Conservation (phyloP, 2,888 invertebrate genomes). For the Schrankia costaestrigalis region DNA sequence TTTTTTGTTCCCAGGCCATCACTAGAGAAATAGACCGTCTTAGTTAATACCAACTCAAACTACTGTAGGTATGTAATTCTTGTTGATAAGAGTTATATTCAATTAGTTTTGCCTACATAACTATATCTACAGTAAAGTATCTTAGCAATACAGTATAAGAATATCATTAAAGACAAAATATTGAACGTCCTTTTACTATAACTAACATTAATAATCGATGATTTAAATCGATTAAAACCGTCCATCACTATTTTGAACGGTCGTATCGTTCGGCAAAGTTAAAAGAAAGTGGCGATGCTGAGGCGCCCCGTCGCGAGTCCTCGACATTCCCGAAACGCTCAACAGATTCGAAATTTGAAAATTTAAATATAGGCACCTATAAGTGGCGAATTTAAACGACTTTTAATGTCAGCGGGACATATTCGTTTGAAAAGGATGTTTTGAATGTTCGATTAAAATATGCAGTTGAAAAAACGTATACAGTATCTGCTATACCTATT, state of each 20-base stretch:
- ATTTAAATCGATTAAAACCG: constrained; percentile 37
- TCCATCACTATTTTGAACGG: constrained; percentile 38
- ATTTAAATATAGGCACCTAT: constrained; percentile 39
- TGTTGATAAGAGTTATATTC: too few species aligned
- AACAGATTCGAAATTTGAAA: constrained; percentile 43
- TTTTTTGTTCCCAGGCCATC: too few species aligned
- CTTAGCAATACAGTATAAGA: too few species aligned
- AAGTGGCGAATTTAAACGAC: constrained; percentile 38
- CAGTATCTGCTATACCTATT: too few species aligned
- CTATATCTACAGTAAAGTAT: too few species aligned
- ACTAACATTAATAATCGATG: constrained; percentile 31
- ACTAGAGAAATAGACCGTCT: too few species aligned
- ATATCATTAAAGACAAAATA: too few species aligned
- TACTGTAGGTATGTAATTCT: too few species aligned
- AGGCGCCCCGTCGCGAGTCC: constrained; percentile 62
- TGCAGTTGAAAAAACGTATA: constrained; percentile 9
- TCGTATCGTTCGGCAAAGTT: constrained; percentile 55
- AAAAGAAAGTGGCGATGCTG: constrained; percentile 62
- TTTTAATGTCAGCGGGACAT: constrained; percentile 36
- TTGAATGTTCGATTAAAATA: constrained; percentile 16
- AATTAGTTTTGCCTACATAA: too few species aligned
- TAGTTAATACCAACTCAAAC: too few species aligned
- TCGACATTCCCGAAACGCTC: constrained; percentile 52
- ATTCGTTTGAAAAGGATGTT: constrained; percentile 25
- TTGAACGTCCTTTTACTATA: constrained; percentile 18